Evolutionary conservation across 2,888 invertebrate species (phyloP).

Genomic region (Polyploca ridens): DNA sequence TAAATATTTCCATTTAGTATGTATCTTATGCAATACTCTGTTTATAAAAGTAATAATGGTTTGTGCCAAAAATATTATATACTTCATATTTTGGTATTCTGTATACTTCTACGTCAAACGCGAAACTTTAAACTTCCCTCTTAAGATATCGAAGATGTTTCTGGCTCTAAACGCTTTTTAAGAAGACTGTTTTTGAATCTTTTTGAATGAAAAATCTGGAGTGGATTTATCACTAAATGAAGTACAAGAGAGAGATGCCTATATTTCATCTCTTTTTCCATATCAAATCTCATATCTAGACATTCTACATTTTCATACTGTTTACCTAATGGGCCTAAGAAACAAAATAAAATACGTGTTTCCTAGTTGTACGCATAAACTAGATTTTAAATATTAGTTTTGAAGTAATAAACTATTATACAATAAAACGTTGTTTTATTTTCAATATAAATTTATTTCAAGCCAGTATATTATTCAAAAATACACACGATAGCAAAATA

Average conservation of each 20-base stretch:
- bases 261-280: constrained; percentile 20
- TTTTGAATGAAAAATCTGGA: neutral
- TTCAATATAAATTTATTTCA: constrained; percentile 18
- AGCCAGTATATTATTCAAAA: constrained; percentile 21
- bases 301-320: constrained; percentile 18
- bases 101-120: neutral
- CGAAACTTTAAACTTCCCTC: too few relatives aligned
- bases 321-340: constrained; percentile 16
- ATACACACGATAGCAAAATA: constrained; percentile 44
- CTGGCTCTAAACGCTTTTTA: neutral
- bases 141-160: neutral
- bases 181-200: constrained; percentile 7
- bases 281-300: constrained; percentile 33
- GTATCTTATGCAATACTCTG: neutral
- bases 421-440: constrained; percentile 22
- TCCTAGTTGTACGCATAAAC: constrained; percentile 5
- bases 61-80: neutral
- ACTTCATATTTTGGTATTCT: neutral
- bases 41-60: neutral
- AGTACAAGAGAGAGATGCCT: neutral
- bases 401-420: constrained; percentile 22
- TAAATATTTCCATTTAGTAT: neutral
- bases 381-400: constrained; percentile 11
- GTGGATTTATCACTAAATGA: neutral
- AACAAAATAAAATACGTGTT: neutral